Evolutionary conservation across 2,888 invertebrate species (phyloP), one percentile per base, ranked within the genome.

Genomic region (Rhynchonema sp.): DNA sequence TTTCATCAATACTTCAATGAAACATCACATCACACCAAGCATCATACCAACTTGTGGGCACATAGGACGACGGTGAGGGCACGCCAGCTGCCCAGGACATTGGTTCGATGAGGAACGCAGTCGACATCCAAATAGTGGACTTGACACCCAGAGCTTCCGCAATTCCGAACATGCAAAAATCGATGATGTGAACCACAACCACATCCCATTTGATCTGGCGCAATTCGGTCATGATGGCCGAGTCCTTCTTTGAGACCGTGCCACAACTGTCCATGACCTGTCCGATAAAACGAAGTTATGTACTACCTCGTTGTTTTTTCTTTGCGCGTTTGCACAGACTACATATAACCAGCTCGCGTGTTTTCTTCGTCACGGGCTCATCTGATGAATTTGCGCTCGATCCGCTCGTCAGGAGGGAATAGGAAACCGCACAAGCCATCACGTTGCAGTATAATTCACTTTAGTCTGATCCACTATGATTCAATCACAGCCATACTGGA

Each of bases 21-120:
- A n/a, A n/a, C n/a, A n/a, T n/a, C n/a, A n/a, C n/a, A n/a, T n/a
- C n/a, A n/a, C n/a, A n/a, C n/a, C 38, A 38, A 38, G 38, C 38
- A 38, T 13, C 6, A 25, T 20, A 52, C 52, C n/a, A 6, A 52
- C 52, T 13, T 17, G 46, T 13, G 25, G 59, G 59, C 30, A 59
- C 59, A 30, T 38, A 59, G 28, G 61, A 30, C 9, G 53, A 6
- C 17, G 52, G n/a, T n/a, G 28, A 28, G 6, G 61, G 60, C 17
- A 57, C 53, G 1, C 57, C 60, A 1, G 60, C 56, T 20, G 23
- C 56, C 57, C 56, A 60, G n/a, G 52, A 23, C 56, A 59, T 59
- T n/a, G n/a, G 28, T 20, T 61, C 62, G 2, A 61, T 17, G 13
- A 54, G 2, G n/a, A 61, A 57, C 22, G 59, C 62, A 2, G 59